Conservation (phyloP, 2,113 vertebrate genomes). For the Chiloscyllium plagiosum region DNA sequence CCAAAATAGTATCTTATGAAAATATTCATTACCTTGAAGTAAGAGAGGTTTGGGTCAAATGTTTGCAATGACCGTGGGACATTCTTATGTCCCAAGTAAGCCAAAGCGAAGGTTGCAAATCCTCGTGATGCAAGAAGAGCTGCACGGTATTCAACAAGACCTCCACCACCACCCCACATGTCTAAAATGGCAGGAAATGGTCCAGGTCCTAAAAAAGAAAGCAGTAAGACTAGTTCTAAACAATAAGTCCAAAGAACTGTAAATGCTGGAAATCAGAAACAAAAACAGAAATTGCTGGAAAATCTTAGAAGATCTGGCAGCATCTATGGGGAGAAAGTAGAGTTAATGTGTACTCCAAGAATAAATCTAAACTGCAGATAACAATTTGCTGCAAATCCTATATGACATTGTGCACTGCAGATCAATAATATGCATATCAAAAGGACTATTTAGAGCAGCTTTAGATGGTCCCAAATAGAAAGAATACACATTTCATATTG, state of each 20-base stretch:
- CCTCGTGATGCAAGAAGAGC: conserved; percentile 56
- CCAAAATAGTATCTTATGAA: not conserved
- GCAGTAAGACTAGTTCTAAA: not conserved
- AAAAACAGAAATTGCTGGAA: too few relatives aligned
- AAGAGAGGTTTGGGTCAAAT: not conserved
- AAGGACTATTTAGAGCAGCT: not conserved
- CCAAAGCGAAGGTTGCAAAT: conserved; percentile 52
- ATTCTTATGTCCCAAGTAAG: conserved; percentile 44
- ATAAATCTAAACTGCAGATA: not conserved
- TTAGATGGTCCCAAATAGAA: not conserved
- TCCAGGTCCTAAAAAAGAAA: conserved; percentile 53
- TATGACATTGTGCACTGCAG: not conserved
- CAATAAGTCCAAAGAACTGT: too few relatives aligned
- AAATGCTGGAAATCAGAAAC: too few relatives aligned
- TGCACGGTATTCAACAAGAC: conserved; percentile 57
- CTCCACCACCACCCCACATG: conserved; percentile 62
- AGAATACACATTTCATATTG: not conserved
- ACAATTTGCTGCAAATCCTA: not conserved
- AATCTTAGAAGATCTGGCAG: too few relatives aligned
- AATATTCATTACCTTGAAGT: conserved; percentile 54
- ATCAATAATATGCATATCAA: not conserved
- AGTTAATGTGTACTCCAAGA: not conserved
- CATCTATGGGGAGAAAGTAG: too few relatives aligned
- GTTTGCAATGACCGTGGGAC: not conserved
- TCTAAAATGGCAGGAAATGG: conserved; percentile 60